Percentiles rank a stretch among this genome's conserved stretches.
phyloP scores from a whole-genome alignment of 2,113 vertebrate genomes.

The Todiramphus chloris region DNA sequence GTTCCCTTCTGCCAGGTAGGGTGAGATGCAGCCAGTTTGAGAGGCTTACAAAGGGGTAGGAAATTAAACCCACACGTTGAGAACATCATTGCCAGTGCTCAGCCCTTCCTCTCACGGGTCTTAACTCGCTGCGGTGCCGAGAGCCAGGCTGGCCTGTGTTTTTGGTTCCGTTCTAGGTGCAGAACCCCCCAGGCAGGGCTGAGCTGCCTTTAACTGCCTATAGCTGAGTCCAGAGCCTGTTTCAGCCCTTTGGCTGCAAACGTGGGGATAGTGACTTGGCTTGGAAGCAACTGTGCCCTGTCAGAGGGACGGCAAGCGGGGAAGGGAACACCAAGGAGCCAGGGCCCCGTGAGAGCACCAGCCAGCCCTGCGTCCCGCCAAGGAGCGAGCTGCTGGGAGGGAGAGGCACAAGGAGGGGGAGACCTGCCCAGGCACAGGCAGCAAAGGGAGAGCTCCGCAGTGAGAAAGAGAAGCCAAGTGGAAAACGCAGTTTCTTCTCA shows the following conservation, averaged over 20 bases:
- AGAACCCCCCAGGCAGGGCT: not conserved
- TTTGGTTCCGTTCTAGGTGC: not conserved
- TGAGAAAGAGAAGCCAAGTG: not conserved
- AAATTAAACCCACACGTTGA: too few relatives aligned
- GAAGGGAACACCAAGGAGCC: not conserved
- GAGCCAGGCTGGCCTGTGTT: too few relatives aligned
- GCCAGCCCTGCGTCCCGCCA: not conserved
- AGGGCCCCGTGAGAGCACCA: not conserved
- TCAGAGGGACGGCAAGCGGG: not conserved
- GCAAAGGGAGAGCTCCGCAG: not conserved
- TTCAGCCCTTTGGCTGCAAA: not conserved
- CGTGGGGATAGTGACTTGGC: not conserved
- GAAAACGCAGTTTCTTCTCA: not conserved
- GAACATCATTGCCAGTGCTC: too few relatives aligned
- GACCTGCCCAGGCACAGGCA: not conserved
- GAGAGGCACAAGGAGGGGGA: not conserved
- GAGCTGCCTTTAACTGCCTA: not conserved
- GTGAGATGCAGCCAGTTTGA: too few relatives aligned
- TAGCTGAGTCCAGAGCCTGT: not conserved
- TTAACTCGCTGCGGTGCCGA: too few relatives aligned
- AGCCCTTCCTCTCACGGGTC: too few relatives aligned
- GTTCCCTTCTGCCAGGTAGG: too few relatives aligned
- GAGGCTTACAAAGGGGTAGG: too few relatives aligned
- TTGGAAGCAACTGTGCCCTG: not conserved
- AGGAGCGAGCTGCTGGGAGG: not conserved